phyloP scores from a whole-genome alignment of 2,797 vertebrate genomes.

The Scolopax bukidnonensis region DNA sequence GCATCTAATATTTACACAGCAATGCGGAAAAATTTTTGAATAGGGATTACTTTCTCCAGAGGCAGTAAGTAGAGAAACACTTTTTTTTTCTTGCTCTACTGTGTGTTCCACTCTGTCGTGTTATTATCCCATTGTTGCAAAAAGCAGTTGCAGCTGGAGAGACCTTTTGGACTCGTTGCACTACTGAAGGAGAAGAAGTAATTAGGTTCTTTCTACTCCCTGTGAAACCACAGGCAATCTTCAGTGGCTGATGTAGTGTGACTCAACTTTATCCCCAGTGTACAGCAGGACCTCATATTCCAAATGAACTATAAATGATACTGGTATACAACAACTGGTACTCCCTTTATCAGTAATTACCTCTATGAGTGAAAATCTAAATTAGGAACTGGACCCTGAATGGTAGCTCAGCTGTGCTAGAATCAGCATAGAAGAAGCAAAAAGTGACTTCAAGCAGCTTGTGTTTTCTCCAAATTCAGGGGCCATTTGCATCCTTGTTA shows the following conservation, averaged over 20 bases:
- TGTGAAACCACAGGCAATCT: background rate
- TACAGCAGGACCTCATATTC: background rate
- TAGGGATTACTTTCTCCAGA: background rate
- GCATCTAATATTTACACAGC: background rate
- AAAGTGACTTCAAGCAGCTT: background rate
- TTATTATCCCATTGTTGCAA: background rate
- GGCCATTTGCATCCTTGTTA: background rate
- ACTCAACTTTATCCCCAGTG: background rate
- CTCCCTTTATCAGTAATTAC: background rate
- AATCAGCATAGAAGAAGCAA: background rate
- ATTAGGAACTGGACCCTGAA: background rate
- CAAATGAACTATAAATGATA: background rate
- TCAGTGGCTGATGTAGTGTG: background rate
- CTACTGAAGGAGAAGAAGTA: background rate
- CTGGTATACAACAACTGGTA: background rate
- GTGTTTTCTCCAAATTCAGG: background rate
- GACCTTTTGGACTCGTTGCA: accelerated
- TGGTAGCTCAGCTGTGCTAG: background rate
- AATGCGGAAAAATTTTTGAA: background rate
- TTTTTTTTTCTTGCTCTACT: background rate
- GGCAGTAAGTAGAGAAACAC: background rate
- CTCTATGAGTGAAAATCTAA: background rate
- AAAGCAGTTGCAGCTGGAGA: background rate
- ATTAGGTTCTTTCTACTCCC: background rate
- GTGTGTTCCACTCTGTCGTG: background rate